Conservation (phyloP, 1,140 invertebrate genomes). For the Probaryconus sp. region DNA sequence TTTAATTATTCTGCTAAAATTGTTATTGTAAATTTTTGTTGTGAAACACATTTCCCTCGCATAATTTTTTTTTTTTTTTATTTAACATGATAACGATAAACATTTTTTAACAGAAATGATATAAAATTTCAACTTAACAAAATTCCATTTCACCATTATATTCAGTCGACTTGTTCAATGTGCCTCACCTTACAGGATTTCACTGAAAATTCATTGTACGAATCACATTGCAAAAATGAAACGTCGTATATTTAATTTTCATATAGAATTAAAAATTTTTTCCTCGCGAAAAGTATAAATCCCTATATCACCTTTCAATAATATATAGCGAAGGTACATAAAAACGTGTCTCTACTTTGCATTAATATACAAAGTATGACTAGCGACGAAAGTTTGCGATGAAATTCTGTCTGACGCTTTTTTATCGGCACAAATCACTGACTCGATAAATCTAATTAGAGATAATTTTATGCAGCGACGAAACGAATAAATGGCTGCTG, state of each 20-base stretch:
- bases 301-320: slow-evolving; percentile 30
- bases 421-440: slow-evolving; percentile 60
- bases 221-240: no score
- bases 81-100: no score
- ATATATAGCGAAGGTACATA: slow-evolving; percentile 32
- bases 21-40: no score
- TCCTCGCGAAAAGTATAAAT: slow-evolving; percentile 25
- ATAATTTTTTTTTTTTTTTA: no score
- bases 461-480: slow-evolving; percentile 58
- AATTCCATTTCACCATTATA: no score
- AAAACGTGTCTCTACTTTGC: slow-evolving; percentile 31
- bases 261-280: slow-evolving; percentile 9
- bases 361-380: slow-evolving; percentile 47
- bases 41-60: no score
- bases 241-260: slow-evolving; percentile 23
- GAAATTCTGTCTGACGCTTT: slow-evolving; percentile 47
- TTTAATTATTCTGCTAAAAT: no score
- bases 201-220: no score
- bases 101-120: no score
- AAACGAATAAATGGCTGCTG: slow-evolving; percentile 53
- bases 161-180: no score
- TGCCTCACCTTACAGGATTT: no score
- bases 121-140: no score
- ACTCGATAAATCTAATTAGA: slow-evolving; percentile 57
- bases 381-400: slow-evolving; percentile 54